Base-by-base conservation (phyloP, 2,113 vertebrate genomes). In the Caretta caretta region DNA sequence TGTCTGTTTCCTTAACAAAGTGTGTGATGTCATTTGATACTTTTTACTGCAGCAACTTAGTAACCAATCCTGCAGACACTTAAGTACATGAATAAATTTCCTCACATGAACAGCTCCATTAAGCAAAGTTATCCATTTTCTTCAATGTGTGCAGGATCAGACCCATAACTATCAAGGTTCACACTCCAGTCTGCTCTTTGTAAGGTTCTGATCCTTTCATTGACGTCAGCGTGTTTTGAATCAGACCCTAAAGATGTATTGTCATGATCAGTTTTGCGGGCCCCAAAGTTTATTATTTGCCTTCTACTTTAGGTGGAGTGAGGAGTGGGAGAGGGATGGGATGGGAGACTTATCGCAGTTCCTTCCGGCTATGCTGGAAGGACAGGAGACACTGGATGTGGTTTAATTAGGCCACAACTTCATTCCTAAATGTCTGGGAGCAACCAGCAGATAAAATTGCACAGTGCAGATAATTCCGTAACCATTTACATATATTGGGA, bases 21-120 rank as follows among this genome's bases (percentile, higher is more conserved):
- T 12, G 65, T 80, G 75, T 48, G 17, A 4, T 5, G 25, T 50
- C 31, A 7, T 6, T 49, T 46, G 79, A 84, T 96, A 84, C 91
- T 80, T 93, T 81, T 96, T 94, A 91, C 87, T 92, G 84, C 84
- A 94, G 85, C 78, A 90, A 86, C 92, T 84, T 62, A 96, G 86
- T 93, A 92, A 56, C 92, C 85, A 48, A 87, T 93, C 84, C 76
- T 82, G 87, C 87, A 90, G 96, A 96, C 94, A 96, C 92, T 96
- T 96, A 94, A 96, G 93, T 85, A 75, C 86, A 92, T 91, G 91
- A 85, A 42, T 96, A 82, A 90, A 65, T 85, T 97, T 97, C 95
- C 96, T 96, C 95, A 86, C 89, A 91, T 75, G 88, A 88, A 92
- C 81, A 54, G 35, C 95, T 97, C 72, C 87, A 91, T 92, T 94